These are phyloP conservation scores for Eupleurogrammus muticus DNA, from an alignment of 2,797 vertebrate genomes.

Conservation along the genomic window DNA sequence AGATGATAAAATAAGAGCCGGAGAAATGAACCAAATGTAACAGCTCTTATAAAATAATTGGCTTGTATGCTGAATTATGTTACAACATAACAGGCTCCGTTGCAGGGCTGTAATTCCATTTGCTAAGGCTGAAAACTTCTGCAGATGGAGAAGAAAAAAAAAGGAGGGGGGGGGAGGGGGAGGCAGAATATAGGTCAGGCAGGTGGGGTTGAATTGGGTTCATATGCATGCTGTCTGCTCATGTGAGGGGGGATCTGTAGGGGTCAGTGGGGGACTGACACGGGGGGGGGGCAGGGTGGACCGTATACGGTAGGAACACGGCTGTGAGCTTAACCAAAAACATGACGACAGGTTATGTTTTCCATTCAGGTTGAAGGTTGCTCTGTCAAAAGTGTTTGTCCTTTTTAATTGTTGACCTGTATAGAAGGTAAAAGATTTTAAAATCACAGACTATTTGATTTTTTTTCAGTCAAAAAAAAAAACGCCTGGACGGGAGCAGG, in stretches of 20 bases:
- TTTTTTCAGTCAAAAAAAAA: constrained; percentile 13
- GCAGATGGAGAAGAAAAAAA: constrained; percentile 48
- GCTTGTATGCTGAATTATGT: constrained; percentile 44
- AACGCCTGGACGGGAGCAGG: constrained; percentile 21
- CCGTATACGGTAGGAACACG: constrained; percentile 37
- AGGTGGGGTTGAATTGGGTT: constrained; percentile 79
- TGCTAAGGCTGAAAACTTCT: constrained; percentile 49
- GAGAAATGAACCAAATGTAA: constrained; percentile 64
- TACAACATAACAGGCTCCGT: constrained; percentile 51
- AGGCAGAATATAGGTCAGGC: constrained; percentile 79
- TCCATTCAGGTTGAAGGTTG: constrained; percentile 17
- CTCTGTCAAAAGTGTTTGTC: neutral
- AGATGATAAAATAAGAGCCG: constrained; percentile 50
- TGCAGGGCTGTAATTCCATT: constrained; percentile 35
- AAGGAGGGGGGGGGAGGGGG: constrained; percentile 12
- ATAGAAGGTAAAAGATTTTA: neutral
- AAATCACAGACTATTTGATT: constrained; percentile 15
- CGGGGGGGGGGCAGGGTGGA: constrained; percentile 29
- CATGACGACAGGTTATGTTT: constrained; percentile 33
- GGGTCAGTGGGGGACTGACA: constrained; percentile 40
- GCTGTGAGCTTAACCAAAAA: constrained; percentile 44
- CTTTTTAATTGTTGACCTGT: constrained; percentile 1
- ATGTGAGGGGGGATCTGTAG: constrained; percentile 41
- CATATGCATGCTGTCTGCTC: constrained; percentile 65
- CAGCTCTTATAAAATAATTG: constrained; percentile 54